These are phyloP conservation scores for Cybosia mesomella DNA, from an alignment of 2,888 invertebrate genomes.

Conservation along the genomic window DNA sequence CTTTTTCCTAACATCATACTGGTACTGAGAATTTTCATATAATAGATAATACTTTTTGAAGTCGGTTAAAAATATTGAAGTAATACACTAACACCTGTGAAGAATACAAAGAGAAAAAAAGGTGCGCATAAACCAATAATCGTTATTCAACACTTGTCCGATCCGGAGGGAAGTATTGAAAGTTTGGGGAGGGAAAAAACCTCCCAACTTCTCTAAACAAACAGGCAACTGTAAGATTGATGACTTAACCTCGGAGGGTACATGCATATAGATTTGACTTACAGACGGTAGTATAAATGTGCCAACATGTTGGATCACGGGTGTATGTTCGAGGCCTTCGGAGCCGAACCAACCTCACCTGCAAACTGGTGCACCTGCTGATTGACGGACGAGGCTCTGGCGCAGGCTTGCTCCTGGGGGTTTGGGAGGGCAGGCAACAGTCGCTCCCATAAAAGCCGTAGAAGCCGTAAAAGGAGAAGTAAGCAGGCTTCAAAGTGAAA, in stretches of 20 bases:
- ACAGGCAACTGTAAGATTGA: conserved; percentile 69
- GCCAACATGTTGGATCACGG: conserved; percentile 28
- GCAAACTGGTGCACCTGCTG: too few relatives aligned
- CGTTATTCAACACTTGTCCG: conserved; percentile 63
- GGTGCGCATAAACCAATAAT: conserved; percentile 56
- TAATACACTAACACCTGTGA: neutral
- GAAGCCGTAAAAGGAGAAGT: too few relatives aligned
- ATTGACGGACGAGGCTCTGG: too few relatives aligned
- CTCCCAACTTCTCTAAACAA: conserved; percentile 70
- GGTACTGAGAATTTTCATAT: too few relatives aligned
- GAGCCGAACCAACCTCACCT: too few relatives aligned
- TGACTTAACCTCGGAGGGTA: conserved; percentile 65
- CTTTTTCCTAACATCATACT: too few relatives aligned
- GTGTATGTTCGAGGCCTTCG: too few relatives aligned
- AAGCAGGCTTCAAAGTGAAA: too few relatives aligned
- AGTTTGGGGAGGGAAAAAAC: conserved; percentile 57
- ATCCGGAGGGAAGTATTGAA: conserved; percentile 59
- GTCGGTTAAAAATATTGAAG: neutral
- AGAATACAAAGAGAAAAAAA: neutral
- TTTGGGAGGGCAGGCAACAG: neutral
- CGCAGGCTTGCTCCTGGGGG: too few relatives aligned
- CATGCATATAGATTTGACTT: conserved; percentile 53
- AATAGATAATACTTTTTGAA: too few relatives aligned
- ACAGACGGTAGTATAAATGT: conserved; percentile 38
- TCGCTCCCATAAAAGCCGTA: neutral